Conservation (phyloP, 1,140 invertebrate species). For the Nasonia longicornis region DNA sequence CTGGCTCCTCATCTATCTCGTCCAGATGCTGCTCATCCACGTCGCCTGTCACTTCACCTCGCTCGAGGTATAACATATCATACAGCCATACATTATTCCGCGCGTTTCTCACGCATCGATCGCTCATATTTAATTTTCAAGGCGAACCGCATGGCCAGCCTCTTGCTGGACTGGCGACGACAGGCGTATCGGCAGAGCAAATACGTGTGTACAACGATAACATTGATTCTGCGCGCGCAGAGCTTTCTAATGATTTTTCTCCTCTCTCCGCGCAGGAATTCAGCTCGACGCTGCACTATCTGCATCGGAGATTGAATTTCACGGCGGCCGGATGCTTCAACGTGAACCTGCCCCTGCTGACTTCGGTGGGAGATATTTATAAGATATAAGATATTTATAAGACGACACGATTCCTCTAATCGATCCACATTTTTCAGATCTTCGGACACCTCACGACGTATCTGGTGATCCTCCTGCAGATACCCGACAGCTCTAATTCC, state of each 20-base stretch:
- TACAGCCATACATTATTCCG: background rate
- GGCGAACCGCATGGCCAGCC: conserved; percentile 57
- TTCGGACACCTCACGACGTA: conserved; percentile 57
- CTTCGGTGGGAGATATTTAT: conserved; percentile 56
- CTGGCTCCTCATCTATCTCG: conserved; percentile 55
- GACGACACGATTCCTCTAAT: conserved; percentile 19
- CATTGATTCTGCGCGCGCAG: background rate
- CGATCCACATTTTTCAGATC: conserved; percentile 52
- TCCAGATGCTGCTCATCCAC: conserved; percentile 56
- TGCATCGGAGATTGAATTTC: conserved; percentile 61
- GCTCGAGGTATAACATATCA: conserved; percentile 50
- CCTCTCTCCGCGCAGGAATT: conserved; percentile 49
- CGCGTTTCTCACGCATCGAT: background rate
- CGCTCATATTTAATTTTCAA: conserved; percentile 44
- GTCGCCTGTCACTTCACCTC: conserved; percentile 56
- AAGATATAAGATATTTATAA: no score
- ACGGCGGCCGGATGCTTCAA: conserved; percentile 63
- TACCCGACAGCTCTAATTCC: conserved; percentile 48
- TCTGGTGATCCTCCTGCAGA: conserved; percentile 62
- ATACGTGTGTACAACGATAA: conserved; percentile 34
- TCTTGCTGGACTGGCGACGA: conserved; percentile 57
- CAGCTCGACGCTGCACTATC: conserved; percentile 57
- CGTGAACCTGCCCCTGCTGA: conserved; percentile 61
- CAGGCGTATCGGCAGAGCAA: conserved; percentile 21
- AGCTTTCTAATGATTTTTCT: background rate